Conservation (phyloP, 2,113 vertebrate genomes). For the Sialia sialis region DNA sequence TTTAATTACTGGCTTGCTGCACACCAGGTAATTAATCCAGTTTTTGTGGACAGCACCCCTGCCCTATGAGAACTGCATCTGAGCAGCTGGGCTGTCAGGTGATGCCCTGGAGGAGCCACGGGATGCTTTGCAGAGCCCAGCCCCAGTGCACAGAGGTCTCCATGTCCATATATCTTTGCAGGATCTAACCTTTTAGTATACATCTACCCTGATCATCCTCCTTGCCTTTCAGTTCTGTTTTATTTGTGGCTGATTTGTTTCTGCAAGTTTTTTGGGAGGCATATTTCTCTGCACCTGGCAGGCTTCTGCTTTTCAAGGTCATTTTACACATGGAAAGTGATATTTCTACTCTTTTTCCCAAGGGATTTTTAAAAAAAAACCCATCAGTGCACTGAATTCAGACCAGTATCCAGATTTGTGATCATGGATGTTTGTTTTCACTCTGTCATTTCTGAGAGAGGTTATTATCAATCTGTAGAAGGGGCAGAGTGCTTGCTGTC, state of each 20-base stretch:
- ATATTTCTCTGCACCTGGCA: background rate
- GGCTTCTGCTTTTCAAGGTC: slow-evolving; percentile 1
- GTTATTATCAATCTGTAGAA: background rate
- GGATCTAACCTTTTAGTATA: background rate
- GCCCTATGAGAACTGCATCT: background rate
- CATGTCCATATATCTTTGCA: background rate
- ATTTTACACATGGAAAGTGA: background rate
- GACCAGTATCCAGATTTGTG: background rate
- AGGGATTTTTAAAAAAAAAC: background rate
- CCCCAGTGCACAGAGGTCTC: background rate
- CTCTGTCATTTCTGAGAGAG: background rate
- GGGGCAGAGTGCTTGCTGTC: background rate
- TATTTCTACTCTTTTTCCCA: background rate
- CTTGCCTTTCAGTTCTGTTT: background rate
- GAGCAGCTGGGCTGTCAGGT: background rate
- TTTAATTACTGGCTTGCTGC: background rate
- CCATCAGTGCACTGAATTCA: background rate
- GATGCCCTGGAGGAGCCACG: background rate
- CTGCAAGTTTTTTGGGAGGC: background rate
- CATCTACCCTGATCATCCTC: background rate
- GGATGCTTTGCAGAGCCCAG: background rate
- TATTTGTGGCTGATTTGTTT: background rate
- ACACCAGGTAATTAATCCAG: background rate
- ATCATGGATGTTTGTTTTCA: background rate
- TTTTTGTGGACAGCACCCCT: background rate